Conservation (phyloP, 2,797 vertebrate genomes). For the Chloroceryle amazona region DNA sequence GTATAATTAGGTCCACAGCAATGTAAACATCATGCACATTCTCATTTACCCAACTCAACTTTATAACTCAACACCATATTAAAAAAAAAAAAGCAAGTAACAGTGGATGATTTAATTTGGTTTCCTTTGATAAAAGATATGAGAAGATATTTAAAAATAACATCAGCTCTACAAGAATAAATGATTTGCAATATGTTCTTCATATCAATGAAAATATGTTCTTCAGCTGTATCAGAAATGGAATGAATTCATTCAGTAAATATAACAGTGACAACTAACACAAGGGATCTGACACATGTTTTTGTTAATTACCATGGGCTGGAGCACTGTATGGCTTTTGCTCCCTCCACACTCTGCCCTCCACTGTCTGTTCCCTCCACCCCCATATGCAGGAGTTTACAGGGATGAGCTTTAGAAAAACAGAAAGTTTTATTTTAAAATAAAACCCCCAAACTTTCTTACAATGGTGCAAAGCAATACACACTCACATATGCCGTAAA, state of each 20-base stretch:
- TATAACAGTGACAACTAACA: not conserved
- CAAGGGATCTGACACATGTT: not conserved
- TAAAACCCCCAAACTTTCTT: accelerated
- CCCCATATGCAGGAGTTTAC: not conserved
- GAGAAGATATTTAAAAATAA: not conserved
- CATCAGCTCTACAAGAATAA: not conserved
- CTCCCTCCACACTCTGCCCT: not conserved
- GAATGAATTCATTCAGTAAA: not conserved
- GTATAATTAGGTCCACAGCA: not conserved
- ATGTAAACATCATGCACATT: not conserved
- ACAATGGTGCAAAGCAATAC: not conserved
- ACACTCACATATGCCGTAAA: not conserved
- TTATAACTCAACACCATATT: not conserved
- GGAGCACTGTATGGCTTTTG: not conserved
- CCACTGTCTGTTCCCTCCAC: too few relatives aligned
- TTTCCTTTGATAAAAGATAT: not conserved
- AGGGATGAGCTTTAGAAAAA: not conserved
- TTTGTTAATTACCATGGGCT: not conserved
- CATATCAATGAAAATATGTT: not conserved
- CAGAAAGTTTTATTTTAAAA: not conserved
- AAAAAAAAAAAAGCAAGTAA: not conserved
- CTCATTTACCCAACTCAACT: not conserved
- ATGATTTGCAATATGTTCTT: not conserved
- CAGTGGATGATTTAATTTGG: not conserved
- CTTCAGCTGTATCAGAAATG: not conserved